A percentile compares a stretch with the other conserved stretches of the same genome.
phyloP scores from a whole-genome alignment of 2,113 vertebrate genomes.

The Silurus glanis region DNA sequence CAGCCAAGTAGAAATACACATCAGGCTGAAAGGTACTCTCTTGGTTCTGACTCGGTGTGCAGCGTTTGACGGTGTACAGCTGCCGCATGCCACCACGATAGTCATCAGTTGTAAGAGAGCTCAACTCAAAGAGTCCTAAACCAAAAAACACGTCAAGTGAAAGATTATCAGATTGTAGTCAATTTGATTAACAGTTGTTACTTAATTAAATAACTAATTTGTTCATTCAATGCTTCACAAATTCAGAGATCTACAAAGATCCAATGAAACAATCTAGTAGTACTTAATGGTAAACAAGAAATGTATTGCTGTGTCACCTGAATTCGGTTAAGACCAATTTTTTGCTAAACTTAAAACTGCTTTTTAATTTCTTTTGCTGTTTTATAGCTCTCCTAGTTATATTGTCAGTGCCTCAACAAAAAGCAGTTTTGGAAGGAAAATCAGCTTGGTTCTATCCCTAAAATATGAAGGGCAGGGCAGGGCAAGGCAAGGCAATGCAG shows the following conservation, averaged over 20 bases:
- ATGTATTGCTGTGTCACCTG: neutral
- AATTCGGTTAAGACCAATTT: neutral
- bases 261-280: too few species aligned
- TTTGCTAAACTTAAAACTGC: neutral
- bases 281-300: neutral
- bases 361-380: neutral
- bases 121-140: constrained; percentile 83
- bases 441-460: neutral
- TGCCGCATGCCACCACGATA: constrained; percentile 85
- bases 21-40: constrained; percentile 44
- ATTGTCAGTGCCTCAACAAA: neutral
- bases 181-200: too few species aligned
- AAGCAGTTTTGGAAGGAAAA: neutral
- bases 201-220: neutral
- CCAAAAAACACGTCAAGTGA: neutral
- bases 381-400: neutral
- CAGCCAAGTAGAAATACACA: constrained; percentile 84
- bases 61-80: constrained; percentile 77
- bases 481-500: too few species aligned
- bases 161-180: too few species aligned
- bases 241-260: neutral
- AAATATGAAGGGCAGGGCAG: too few species aligned
- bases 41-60: constrained; percentile 55
- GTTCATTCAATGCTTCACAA: neutral
- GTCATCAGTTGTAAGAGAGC: constrained; percentile 84